phyloP scores from a whole-genome alignment of 2,888 invertebrate species.

The Diaperis boleti region DNA sequence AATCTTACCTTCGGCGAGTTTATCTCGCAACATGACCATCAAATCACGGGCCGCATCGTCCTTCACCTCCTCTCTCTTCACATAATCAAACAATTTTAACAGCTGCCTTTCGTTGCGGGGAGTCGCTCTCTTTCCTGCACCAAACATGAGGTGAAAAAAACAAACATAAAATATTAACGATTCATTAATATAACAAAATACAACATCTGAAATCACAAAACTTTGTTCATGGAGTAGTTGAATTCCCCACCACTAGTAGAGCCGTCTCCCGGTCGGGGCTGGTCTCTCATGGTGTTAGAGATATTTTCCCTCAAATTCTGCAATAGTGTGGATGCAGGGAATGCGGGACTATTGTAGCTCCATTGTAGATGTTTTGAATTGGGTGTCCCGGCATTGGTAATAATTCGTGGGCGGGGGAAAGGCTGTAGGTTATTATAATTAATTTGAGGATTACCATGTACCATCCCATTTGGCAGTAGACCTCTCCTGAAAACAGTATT shows the following conservation, averaged over 20 bases:
- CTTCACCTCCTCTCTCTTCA: not conserved
- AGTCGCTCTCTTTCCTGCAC: not conserved
- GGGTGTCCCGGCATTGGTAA: no score
- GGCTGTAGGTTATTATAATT: not conserved
- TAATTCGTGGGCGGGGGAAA: not conserved
- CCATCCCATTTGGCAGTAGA: not conserved
- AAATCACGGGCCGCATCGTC: not conserved
- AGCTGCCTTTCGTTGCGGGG: not conserved
- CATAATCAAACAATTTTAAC: not conserved
- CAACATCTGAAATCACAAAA: not conserved
- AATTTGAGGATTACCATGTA: not conserved
- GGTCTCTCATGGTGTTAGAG: not conserved
- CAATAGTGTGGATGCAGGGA: not conserved
- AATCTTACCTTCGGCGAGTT: not conserved
- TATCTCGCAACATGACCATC: not conserved
- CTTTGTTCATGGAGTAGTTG: slow-evolving; percentile 6
- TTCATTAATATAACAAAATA: slow-evolving; percentile 4
- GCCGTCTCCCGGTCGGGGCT: not conserved
- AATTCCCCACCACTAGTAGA: not conserved
- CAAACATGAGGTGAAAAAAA: not conserved
- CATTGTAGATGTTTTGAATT: no score
- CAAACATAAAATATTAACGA: not conserved
- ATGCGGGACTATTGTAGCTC: not conserved
- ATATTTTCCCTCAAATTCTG: slow-evolving; percentile 4
- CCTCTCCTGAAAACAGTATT: not conserved